Evolutionary conservation across 2,113 vertebrate genomes (phyloP).

Genomic region (Equus quagga): DNA sequence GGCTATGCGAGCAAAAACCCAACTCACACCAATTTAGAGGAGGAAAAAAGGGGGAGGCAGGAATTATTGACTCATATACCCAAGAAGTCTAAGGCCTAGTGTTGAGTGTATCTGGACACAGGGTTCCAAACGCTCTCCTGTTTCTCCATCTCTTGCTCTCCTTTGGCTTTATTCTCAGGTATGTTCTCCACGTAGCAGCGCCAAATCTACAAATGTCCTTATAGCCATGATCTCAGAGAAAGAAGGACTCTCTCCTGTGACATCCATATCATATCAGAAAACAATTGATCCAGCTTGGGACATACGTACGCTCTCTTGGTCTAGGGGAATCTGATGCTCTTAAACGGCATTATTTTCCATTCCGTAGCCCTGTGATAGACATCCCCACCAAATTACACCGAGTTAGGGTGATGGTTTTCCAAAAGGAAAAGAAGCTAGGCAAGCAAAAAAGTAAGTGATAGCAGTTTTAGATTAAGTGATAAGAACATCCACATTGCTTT

Average conservation of each 20-base stretch:
- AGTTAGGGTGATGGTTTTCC: neutral
- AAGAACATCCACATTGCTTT: neutral
- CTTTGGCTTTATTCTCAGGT: conserved; percentile 15
- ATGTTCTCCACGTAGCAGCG: neutral
- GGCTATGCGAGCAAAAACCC: neutral
- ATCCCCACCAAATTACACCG: neutral
- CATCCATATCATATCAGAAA: neutral
- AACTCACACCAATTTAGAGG: neutral
- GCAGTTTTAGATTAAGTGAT: neutral
- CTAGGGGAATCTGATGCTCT: neutral
- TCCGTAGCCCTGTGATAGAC: neutral
- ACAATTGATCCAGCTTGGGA: neutral
- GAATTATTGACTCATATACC: neutral
- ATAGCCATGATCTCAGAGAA: neutral
- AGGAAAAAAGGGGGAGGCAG: neutral
- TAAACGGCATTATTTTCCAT: neutral
- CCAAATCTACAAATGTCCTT: neutral
- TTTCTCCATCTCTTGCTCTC: neutral
- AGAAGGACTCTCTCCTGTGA: neutral
- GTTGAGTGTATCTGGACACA: neutral
- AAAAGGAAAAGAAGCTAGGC: neutral
- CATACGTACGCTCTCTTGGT: neutral
- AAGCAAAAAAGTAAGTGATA: neutral
- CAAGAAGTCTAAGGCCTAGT: neutral
- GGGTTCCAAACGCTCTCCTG: neutral